Conservation (phyloP, 2,113 vertebrate genomes). For the Laticauda laticaudata region DNA sequence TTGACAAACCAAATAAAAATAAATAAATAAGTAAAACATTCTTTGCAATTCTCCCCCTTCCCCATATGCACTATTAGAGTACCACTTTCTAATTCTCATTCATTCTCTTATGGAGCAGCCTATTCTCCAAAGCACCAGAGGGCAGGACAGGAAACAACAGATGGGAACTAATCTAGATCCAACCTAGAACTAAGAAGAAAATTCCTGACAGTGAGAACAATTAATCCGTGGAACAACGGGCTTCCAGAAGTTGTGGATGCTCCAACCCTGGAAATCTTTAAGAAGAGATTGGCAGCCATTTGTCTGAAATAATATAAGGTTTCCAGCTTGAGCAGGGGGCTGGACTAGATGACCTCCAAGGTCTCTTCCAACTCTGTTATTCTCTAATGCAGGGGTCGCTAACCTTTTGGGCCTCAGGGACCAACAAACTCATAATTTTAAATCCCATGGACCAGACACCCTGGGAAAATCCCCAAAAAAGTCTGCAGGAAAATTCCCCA, state of each 20-base stretch:
- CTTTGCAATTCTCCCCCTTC: background rate
- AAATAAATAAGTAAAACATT: background rate
- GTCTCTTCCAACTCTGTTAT: background rate
- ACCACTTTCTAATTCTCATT: background rate
- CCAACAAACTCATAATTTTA: too few species aligned
- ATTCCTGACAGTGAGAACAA: background rate
- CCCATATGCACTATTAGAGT: background rate
- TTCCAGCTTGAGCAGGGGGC: background rate
- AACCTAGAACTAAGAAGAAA: background rate
- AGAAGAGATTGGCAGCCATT: background rate
- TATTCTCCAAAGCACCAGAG: background rate
- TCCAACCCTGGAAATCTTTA: background rate
- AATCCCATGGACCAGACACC: too few species aligned
- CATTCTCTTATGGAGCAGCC: background rate
- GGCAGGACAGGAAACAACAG: background rate
- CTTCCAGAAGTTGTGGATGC: background rate
- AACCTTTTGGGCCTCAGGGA: too few species aligned
- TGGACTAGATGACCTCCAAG: background rate
- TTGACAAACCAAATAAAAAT: too few species aligned
- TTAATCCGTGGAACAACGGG: background rate
- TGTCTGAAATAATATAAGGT: too few species aligned
- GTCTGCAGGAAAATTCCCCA: too few species aligned
- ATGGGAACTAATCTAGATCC: background rate
- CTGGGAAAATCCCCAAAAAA: too few species aligned
- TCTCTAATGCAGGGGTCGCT: background rate